These are phyloP conservation scores for Dimorphilus gyrociliatus DNA, from an alignment of 2,888 invertebrate species.

Conservation along the genomic window DNA sequence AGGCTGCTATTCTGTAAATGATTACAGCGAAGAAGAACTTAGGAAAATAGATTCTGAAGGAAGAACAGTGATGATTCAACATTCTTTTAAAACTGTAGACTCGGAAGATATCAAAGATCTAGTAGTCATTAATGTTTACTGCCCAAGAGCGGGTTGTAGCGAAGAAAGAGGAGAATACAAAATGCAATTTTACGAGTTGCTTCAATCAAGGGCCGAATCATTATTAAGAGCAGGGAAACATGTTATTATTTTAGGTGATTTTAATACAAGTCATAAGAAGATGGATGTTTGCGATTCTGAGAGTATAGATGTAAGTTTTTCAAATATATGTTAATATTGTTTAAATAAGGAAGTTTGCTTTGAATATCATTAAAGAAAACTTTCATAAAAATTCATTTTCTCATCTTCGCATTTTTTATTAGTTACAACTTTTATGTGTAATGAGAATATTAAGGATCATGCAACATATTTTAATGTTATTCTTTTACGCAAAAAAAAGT, in stretches of 20 bases:
- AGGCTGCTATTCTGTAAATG: constrained; percentile 27
- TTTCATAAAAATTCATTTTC: too few relatives aligned
- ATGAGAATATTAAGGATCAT: too few relatives aligned
- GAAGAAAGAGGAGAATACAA: constrained; percentile 38
- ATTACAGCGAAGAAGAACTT: constrained; percentile 32
- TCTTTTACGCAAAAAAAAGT: too few relatives aligned
- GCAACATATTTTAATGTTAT: too few relatives aligned
- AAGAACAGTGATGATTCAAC: constrained; percentile 39
- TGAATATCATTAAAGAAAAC: too few relatives aligned
- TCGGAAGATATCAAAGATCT: constrained; percentile 15
- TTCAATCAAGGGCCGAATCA: constrained; percentile 37
- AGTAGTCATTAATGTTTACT: constrained; percentile 41
- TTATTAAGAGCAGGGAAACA: constrained; percentile 32
- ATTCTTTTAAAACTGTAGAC: too few relatives aligned
- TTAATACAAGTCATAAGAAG: constrained; percentile 39
- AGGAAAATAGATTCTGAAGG: constrained; percentile 40
- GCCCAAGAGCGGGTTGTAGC: constrained; percentile 40
- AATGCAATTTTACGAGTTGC: constrained; percentile 36
- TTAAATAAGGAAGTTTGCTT: too few relatives aligned
- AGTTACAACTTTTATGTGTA: too few relatives aligned
- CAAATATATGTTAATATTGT: too few relatives aligned
- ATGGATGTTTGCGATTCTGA: constrained; percentile 41
- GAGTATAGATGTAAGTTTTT: constrained; percentile 15
- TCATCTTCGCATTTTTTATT: too few relatives aligned
- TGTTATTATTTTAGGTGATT: constrained; percentile 42